Conservation (phyloP, 2,888 invertebrate genomes). For the Gibbula magus region DNA sequence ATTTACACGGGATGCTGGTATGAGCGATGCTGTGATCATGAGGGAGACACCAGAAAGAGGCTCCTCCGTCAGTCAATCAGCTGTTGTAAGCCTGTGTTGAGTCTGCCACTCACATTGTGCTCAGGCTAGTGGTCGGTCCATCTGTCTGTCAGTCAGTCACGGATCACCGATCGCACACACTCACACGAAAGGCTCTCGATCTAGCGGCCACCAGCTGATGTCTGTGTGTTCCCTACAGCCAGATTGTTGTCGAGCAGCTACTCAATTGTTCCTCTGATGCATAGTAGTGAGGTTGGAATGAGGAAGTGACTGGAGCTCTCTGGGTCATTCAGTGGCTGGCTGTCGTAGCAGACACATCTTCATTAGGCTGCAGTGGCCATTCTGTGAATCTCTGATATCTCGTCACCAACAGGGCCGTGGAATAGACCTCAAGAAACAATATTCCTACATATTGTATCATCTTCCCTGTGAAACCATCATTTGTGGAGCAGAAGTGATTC, state of each 20-base stretch:
- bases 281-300: slow-evolving; percentile 8
- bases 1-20: slow-evolving; percentile 17
- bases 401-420: neutral
- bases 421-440: neutral
- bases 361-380: neutral
- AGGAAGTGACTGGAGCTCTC: slow-evolving; percentile 13
- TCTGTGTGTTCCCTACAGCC: neutral
- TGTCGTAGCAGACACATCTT: neutral
- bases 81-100: neutral
- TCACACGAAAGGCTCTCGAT: neutral
- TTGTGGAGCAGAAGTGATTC: slow-evolving; percentile 3
- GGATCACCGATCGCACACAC: neutral
- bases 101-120: slow-evolving; percentile 6
- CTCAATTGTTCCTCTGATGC: slow-evolving; percentile 5
- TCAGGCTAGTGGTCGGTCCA: neutral
- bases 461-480: neutral
- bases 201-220: slow-evolving; percentile 3
- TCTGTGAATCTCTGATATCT: neutral
- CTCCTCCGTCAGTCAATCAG: slow-evolving; percentile 16
- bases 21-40: neutral
- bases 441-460: slow-evolving; percentile 4
- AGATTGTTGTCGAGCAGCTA: neutral
- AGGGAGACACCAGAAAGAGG: slow-evolving; percentile 15
- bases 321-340: slow-evolving; percentile 11
- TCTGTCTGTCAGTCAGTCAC: slow-evolving; percentile 1